These are phyloP conservation scores for cattle (Bos taurus) DNA, from an alignment of 2,113 vertebrate species.

Conservation along the genomic window DNA sequence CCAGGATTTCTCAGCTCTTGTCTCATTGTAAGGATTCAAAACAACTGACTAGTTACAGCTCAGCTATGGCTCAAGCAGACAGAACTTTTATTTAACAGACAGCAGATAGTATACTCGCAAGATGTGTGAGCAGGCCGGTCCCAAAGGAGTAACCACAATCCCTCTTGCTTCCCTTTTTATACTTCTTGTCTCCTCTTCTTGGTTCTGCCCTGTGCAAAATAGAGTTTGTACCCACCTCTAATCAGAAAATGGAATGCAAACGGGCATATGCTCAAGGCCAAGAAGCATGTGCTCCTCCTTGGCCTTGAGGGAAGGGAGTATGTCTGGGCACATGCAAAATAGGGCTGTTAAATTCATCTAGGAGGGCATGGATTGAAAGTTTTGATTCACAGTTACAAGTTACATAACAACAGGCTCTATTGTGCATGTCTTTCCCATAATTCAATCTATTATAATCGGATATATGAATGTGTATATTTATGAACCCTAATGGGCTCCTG, in stretches of 20 bases:
- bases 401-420: background rate
- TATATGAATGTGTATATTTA: background rate
- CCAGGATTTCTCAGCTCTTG: background rate
- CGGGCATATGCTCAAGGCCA: rapidly evolving
- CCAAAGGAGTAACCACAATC: background rate
- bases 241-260: background rate
- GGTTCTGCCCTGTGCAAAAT: background rate
- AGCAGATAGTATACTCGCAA: background rate
- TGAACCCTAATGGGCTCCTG: background rate
- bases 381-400: background rate
- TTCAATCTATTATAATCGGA: background rate
- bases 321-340: background rate
- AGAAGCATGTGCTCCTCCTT: background rate
- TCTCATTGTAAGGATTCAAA: background rate
- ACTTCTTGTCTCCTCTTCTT: background rate
- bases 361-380: background rate
- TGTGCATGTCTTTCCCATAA: background rate
- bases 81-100: background rate
- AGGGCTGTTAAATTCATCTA: background rate
- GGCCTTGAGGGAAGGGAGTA: background rate
- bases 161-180: background rate
- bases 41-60: background rate
- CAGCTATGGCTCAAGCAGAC: background rate
- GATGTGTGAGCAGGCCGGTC: background rate
- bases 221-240: background rate